Evolutionary conservation across 2,797 vertebrate genomes (phyloP).

Genomic region (Sebastes taczanowskii): DNA sequence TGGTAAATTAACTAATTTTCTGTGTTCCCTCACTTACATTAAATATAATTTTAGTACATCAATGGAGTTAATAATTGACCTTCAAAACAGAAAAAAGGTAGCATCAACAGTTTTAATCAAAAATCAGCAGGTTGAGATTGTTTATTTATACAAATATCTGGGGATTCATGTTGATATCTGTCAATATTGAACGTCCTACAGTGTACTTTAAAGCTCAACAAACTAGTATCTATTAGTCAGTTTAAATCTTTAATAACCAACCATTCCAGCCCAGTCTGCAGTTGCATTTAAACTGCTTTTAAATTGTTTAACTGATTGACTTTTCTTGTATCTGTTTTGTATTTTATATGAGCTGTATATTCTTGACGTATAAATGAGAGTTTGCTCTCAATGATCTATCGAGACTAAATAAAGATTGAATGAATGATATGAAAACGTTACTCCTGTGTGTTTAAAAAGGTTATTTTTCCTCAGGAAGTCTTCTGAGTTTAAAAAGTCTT

Average conservation of each 20-base stretch:
- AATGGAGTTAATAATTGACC: neutral
- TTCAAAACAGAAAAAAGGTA: neutral
- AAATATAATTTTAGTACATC: neutral
- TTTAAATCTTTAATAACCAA: neutral
- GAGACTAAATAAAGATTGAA: neutral
- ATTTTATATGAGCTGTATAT: too few species aligned
- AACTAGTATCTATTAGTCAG: neutral
- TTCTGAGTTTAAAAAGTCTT: too few species aligned
- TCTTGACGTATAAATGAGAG: neutral
- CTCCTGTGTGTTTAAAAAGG: too few species aligned
- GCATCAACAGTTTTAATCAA: neutral
- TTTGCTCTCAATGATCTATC: neutral
- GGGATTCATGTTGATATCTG: too few species aligned
- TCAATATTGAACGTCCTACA: neutral
- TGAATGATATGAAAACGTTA: too few species aligned
- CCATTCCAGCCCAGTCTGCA: neutral
- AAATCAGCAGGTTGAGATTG: neutral
- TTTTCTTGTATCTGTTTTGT: too few species aligned
- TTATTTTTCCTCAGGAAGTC: too few species aligned
- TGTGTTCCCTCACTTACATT: neutral
- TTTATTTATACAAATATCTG: too few species aligned
- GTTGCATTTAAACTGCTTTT: neutral
- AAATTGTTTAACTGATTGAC: neutral
- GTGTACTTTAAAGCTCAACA: neutral
- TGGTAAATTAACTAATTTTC: neutral